Conservation (phyloP, 2,888 invertebrate genomes). For the Labia minor region DNA sequence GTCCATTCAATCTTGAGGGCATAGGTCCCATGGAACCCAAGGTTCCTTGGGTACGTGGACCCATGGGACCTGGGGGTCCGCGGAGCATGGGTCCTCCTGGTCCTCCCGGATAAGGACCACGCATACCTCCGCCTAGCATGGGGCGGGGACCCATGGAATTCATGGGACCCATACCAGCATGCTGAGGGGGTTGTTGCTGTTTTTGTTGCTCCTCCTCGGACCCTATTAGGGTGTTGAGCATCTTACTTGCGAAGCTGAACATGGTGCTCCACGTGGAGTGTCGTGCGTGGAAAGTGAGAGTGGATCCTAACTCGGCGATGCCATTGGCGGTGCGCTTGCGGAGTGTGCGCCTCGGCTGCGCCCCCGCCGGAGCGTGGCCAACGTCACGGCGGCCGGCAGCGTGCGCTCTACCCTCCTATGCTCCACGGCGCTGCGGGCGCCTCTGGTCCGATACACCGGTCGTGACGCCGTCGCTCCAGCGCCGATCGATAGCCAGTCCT, state of each 20-base stretch:
- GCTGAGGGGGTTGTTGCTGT: conserved; percentile 28
- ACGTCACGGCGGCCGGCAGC: background rate
- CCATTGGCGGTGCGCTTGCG: too few species aligned
- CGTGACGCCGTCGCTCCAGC: background rate
- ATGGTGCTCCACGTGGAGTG: conserved; percentile 28
- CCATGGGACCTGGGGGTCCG: conserved; percentile 23
- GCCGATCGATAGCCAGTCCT: background rate
- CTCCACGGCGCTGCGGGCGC: background rate
- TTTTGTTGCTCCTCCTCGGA: conserved; percentile 32
- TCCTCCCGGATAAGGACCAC: conserved; percentile 26
- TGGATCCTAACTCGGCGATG: too few species aligned
- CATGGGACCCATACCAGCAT: conserved; percentile 25
- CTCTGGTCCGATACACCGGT: background rate
- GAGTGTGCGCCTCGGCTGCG: background rate
- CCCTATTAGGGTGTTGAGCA: conserved; percentile 38
- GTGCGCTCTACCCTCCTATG: background rate
- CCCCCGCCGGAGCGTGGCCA: background rate
- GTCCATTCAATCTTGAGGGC: conserved; percentile 24
- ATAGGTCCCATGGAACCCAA: conserved; percentile 22
- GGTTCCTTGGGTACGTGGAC: conserved; percentile 19
- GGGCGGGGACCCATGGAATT: conserved; percentile 23
- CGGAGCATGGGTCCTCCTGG: conserved; percentile 25
- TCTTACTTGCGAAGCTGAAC: conserved; percentile 39
- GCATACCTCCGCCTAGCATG: conserved; percentile 26
- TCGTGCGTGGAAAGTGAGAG: too few species aligned